Base-by-base conservation (phyloP, 2,797 vertebrate genomes). In the Oryzias dopingdopingensis region DNA sequence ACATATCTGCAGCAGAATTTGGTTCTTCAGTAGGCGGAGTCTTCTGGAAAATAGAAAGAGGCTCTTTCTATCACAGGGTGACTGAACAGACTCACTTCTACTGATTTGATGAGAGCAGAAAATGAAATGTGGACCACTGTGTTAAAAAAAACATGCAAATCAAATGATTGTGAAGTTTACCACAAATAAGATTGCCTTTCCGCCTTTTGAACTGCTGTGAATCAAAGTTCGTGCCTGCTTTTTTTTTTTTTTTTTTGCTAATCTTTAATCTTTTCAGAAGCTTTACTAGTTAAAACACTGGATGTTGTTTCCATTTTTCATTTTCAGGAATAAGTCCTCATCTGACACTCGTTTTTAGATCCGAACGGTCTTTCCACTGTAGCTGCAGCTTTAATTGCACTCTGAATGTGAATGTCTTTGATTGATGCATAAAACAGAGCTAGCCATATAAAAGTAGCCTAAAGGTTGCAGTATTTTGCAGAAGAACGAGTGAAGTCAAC, bases 151-250 rank as follows among this genome's bases (percentile, higher is more conserved):
- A 92, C 93, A 91, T 91, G 91, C 91, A 94, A 83, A 92, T 92
- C 95, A 95, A 93, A 94, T 95, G 93, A 81, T 84, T 75, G 90
- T 90, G 90, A 86, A 93, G 92, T 93, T 93, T 93, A 93, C 92
- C 92, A 90, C 91, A 91, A 89, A 85, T 94, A 92, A 93, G 88
- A 91, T 93, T 92, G 93, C 94, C 93, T 96, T 94, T 82, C 80
- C 76, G 43, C 73, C n/a, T 60, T 80, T 73, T 22, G 60, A 29
- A 65, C 23, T 51, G 26, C 85, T 79, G 81, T 83, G 79, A 88
- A 83, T 90, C 85, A 86, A 81, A 88, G 84, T 77, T 80, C 67
- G 84, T 81, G 74, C 66, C 80, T 80, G 80, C 61, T 72, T 55
- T 81, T 70, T 58, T 16, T 44, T 44, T 44, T n/a, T 55, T 81